Conservation (phyloP, 2,888 invertebrate genomes). For the Drosophila limbata region DNA sequence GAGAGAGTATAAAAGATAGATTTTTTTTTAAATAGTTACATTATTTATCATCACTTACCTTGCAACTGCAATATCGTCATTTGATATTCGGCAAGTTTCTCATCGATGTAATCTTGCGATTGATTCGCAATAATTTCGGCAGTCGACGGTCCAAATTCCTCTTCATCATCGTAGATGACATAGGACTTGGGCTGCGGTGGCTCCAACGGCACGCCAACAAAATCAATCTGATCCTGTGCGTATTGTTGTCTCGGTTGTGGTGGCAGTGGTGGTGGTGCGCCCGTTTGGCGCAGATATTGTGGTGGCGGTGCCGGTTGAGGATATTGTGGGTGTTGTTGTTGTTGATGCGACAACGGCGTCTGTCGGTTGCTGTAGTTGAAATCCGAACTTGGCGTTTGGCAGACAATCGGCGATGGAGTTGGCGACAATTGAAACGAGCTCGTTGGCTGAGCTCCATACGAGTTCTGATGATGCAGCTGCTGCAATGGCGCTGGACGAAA, state of each 20-base stretch:
- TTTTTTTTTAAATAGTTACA: too few species aligned
- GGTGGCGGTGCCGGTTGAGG: conserved; percentile 81
- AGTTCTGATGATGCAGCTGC: conserved; percentile 84
- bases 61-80: conserved; percentile 95
- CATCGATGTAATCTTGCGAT: conserved; percentile 97
- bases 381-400: conserved; percentile 87
- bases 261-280: conserved; percentile 80
- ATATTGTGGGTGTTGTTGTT: conserved; percentile 76
- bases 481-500: conserved; percentile 84
- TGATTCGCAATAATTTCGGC: conserved; percentile 97
- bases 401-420: conserved; percentile 87
- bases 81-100: conserved; percentile 96
- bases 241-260: conserved; percentile 82
- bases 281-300: conserved; percentile 82
- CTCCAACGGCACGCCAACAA: conserved; percentile 91
- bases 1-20: too few species aligned
- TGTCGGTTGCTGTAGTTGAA: conserved; percentile 88
- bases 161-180: conserved; percentile 88
- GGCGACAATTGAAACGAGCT: conserved; percentile 86
- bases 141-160: conserved; percentile 93
- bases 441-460: conserved; percentile 70
- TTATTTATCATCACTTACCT: too few species aligned
- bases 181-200: conserved; percentile 89
- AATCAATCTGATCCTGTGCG: conserved; percentile 84
- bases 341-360: conserved; percentile 83